phyloP scores from a whole-genome alignment of 2,888 invertebrate species.

The Abrostola triplasia region DNA sequence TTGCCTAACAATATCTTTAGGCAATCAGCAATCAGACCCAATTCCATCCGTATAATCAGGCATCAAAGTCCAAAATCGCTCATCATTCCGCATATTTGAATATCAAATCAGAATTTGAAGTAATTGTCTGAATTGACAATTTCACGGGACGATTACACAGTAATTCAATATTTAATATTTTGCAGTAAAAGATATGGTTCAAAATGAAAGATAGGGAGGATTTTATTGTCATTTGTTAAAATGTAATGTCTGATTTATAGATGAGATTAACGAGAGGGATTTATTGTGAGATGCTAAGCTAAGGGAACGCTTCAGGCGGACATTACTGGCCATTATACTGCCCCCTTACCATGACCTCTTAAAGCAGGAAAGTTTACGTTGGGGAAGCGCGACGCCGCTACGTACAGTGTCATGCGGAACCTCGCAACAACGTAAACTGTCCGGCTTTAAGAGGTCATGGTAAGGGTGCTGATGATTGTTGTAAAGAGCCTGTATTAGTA shows the following conservation, averaged over 20 bases:
- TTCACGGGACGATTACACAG: slow-evolving; percentile 14
- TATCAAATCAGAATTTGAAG: slow-evolving; percentile 4
- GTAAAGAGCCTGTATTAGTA: no score
- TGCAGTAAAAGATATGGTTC: slow-evolving; percentile 23
- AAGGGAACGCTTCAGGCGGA: background rate
- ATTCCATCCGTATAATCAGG: background rate
- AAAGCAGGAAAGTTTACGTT: no score
- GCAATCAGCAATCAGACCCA: background rate
- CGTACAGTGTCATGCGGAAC: no score
- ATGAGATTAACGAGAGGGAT: slow-evolving; percentile 10
- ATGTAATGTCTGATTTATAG: slow-evolving; percentile 17
- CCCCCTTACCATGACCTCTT: no score
- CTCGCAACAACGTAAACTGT: no score
- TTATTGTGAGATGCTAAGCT: slow-evolving; percentile 10
- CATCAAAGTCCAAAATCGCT: background rate
- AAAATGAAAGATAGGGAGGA: slow-evolving; percentile 12
- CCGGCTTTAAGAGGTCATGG: no score
- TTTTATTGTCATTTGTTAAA: slow-evolving; percentile 22
- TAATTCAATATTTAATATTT: slow-evolving; percentile 35
- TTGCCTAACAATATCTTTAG: background rate
- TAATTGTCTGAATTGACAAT: slow-evolving; percentile 14
- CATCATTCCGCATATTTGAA: background rate
- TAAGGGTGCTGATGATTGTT: no score
- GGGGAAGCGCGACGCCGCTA: no score
- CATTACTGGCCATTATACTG: background rate